Evolutionary conservation across 2,113 vertebrate genomes (phyloP).

Genomic region (Gambusia affinis): DNA sequence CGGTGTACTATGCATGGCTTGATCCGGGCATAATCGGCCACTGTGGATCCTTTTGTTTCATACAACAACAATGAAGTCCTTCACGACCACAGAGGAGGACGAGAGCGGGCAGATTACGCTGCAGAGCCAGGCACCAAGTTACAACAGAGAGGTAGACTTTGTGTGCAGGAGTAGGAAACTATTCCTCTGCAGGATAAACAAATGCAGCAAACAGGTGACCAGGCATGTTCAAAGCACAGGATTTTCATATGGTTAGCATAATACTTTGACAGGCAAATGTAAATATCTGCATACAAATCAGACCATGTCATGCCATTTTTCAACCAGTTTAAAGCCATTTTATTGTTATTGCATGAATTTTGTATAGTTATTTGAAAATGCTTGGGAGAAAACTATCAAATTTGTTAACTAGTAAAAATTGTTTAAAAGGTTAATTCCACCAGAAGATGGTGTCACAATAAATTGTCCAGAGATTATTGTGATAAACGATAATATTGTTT

Average conservation of each 20-base stretch:
- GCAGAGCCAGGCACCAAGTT: slow-evolving; percentile 18
- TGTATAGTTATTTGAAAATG: background rate
- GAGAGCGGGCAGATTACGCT: slow-evolving; percentile 1
- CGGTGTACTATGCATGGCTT: slow-evolving; percentile 64
- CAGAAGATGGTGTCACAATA: no score
- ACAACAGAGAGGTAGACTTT: slow-evolving; percentile 12
- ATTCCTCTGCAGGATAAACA: background rate
- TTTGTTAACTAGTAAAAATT: background rate
- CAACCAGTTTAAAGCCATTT: background rate
- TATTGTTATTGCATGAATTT: background rate
- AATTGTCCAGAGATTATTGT: no score
- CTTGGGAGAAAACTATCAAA: background rate
- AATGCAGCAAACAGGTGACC: slow-evolving; percentile 9
- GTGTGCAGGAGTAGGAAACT: background rate
- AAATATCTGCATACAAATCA: slow-evolving; percentile 49
- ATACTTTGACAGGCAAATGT: slow-evolving; percentile 78
- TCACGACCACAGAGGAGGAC: slow-evolving; percentile 34
- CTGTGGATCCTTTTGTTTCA: slow-evolving; percentile 60
- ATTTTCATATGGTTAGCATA: slow-evolving; percentile 62
- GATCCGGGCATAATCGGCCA: slow-evolving; percentile 48
- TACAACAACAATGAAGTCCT: slow-evolving; percentile 53
- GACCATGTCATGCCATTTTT: background rate
- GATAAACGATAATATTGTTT: no score
- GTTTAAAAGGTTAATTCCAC: no score
- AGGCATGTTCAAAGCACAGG: slow-evolving; percentile 12